Conservation (phyloP, 2,113 vertebrate species). For the Mormyrus iriodes region DNA sequence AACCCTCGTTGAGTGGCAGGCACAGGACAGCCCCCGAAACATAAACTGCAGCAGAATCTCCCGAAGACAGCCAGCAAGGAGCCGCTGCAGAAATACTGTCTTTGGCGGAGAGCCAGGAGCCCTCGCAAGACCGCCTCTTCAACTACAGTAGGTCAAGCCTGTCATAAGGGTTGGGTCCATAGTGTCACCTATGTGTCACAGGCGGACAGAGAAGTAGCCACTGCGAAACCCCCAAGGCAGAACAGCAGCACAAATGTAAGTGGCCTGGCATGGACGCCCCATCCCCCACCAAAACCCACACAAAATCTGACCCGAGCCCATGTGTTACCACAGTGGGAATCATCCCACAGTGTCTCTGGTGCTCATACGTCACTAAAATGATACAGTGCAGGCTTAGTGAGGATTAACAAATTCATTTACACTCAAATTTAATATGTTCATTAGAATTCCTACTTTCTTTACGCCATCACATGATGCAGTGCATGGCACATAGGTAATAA, state of each 20-base stretch:
- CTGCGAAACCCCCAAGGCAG: not conserved
- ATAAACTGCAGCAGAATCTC: constrained; percentile 29
- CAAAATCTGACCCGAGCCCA: not conserved
- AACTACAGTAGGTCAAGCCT: constrained; percentile 31
- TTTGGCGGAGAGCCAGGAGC: constrained; percentile 37
- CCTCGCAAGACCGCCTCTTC: constrained; percentile 24
- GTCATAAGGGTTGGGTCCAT: constrained; percentile 20
- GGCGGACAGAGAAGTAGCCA: not conserved
- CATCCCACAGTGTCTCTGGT: not conserved
- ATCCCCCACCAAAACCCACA: not conserved
- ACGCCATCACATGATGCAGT: not conserved
- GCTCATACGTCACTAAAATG: not conserved
- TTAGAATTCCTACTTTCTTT: not conserved
- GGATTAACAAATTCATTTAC: not conserved
- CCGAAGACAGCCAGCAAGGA: constrained; percentile 14
- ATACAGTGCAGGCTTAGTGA: not conserved
- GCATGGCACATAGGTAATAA: not conserved
- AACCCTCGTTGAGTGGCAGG: constrained; percentile 31
- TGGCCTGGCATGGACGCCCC: not conserved
- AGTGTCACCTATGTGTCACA: constrained; percentile 28
- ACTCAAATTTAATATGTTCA: not conserved
- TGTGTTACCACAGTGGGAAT: not conserved
- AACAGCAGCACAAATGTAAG: not conserved
- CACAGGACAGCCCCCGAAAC: constrained; percentile 28
- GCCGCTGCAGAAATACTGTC: constrained; percentile 40